Base-by-base conservation (phyloP, 1,140 invertebrate species). In the Nilaparvata lugens region DNA sequence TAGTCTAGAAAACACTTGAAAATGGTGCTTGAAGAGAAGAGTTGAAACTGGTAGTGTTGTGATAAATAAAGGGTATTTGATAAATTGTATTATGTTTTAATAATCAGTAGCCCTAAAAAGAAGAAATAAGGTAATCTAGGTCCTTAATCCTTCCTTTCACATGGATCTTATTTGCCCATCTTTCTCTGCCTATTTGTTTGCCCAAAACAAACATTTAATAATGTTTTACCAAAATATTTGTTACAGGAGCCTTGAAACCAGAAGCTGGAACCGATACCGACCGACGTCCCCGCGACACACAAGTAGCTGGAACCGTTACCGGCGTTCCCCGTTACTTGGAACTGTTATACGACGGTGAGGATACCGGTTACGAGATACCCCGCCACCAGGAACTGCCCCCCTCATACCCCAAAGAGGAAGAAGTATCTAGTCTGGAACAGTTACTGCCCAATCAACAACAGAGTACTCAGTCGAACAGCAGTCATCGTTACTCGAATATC, bases 261-360 rank as follows among this genome's bases (percentile, higher is more conserved):
- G 68, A 54, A 43, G 62, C 5, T 68, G 57, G 54, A 64, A 66
- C 55, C 68, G 74, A 56, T 61, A 35, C 31, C 31, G 31, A 35
- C 31, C 31, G 31, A 6, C 31, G 31, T 2, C 4, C 31, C 2
- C 31, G 31, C 13, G 31, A 35, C 31, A 35, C 31, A 11, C 38
- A 23, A n/a, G n/a, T 11, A 58, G 23, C 18, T n/a, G 19, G 56
- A 35, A 60, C 38, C 48, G n/a, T 66, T 45, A 62, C 51, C 9
- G 68, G 72, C 42, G 68, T 72, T 45, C 76, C 73, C n/a, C 74
- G 74, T 65, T 79, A 79, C 66, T 61, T 79, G 23, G 76, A 78
- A 68, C 60, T 78, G 13, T 60, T 78, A 6, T 74, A 74, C 60
- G 73, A 74, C 54, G 52, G 59, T 1, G 69, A 70, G 31, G 70